These are phyloP conservation scores for Dione vanillae DNA, from an alignment of 2,888 invertebrate genomes.

Conservation along the genomic window DNA sequence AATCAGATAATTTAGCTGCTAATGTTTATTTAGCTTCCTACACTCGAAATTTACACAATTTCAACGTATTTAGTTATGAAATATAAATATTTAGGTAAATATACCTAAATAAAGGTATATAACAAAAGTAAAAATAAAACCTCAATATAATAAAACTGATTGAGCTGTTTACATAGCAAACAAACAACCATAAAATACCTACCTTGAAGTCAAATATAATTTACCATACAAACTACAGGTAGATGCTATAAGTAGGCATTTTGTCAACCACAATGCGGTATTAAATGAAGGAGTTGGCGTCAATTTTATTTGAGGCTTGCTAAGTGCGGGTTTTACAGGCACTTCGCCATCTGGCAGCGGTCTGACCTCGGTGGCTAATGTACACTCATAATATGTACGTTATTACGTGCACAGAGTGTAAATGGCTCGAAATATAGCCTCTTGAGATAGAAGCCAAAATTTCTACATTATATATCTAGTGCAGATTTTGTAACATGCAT, in stretches of 20 bases:
- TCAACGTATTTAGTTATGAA: background rate
- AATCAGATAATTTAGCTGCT: background rate
- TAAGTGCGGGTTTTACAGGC: slow-evolving; percentile 46
- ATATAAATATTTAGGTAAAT: too few species aligned
- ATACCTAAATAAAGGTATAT: too few species aligned
- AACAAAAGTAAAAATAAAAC: too few species aligned
- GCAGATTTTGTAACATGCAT: slow-evolving; percentile 17
- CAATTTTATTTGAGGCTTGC: slow-evolving; percentile 44
- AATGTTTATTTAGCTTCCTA: background rate
- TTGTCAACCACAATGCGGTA: slow-evolving; percentile 31
- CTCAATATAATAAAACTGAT: too few species aligned
- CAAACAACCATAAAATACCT: background rate
- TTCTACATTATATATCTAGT: slow-evolving; percentile 23
- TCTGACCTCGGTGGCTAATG: slow-evolving; percentile 45
- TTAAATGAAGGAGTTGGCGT: slow-evolving; percentile 35
- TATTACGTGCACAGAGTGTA: slow-evolving; percentile 45
- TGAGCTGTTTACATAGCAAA: background rate
- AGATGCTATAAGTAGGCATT: slow-evolving; percentile 3
- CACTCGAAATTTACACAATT: background rate
- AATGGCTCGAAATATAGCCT: slow-evolving; percentile 45
- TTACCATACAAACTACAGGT: slow-evolving; percentile 3
- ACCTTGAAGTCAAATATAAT: slow-evolving; percentile 11
- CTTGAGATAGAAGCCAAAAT: slow-evolving; percentile 37
- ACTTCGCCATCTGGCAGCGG: slow-evolving; percentile 43
- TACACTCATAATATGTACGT: slow-evolving; percentile 44